phyloP scores from a whole-genome alignment of 2,888 invertebrate genomes.

The Gerris lacustris region DNA sequence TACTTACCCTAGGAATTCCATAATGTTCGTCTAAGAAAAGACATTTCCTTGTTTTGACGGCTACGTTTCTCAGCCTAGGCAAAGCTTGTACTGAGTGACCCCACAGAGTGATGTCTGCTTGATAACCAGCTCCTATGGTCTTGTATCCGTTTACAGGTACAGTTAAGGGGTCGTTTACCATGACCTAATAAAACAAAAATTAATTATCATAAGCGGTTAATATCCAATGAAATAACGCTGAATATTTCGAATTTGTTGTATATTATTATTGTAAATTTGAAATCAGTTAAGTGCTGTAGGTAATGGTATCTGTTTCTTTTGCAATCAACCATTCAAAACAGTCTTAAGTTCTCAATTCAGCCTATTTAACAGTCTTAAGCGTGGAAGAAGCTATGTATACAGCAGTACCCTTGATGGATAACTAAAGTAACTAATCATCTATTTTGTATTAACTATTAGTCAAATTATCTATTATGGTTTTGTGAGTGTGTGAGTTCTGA shows the following conservation, averaged over 20 bases:
- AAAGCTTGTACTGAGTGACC: conserved; percentile 32
- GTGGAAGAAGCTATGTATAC: too few relatives aligned
- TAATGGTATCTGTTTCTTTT: too few relatives aligned
- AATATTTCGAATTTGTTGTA: conserved; percentile 4
- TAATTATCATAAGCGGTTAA: not conserved
- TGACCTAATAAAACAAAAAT: conserved; percentile 23
- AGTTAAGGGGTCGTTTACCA: conserved; percentile 31
- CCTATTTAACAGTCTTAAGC: too few relatives aligned
- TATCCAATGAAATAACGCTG: not conserved
- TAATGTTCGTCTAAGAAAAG: conserved; percentile 31
- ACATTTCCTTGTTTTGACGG: conserved; percentile 27
- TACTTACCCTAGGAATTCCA: not conserved
- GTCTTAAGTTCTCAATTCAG: too few relatives aligned
- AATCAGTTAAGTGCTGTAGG: too few relatives aligned
- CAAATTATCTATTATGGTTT: too few relatives aligned
- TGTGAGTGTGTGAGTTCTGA: too few relatives aligned
- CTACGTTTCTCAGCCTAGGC: conserved; percentile 21
- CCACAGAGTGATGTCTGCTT: conserved; percentile 30
- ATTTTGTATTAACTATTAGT: too few relatives aligned
- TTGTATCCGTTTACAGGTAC: conserved; percentile 32
- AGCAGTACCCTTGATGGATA: too few relatives aligned
- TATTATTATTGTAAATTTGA: not conserved
- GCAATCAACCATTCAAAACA: too few relatives aligned
- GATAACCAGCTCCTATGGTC: conserved; percentile 29
- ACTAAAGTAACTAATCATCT: too few relatives aligned